Conservation (phyloP, 1,140 invertebrate genomes). For the Caenorhabditis tropicalis region DNA sequence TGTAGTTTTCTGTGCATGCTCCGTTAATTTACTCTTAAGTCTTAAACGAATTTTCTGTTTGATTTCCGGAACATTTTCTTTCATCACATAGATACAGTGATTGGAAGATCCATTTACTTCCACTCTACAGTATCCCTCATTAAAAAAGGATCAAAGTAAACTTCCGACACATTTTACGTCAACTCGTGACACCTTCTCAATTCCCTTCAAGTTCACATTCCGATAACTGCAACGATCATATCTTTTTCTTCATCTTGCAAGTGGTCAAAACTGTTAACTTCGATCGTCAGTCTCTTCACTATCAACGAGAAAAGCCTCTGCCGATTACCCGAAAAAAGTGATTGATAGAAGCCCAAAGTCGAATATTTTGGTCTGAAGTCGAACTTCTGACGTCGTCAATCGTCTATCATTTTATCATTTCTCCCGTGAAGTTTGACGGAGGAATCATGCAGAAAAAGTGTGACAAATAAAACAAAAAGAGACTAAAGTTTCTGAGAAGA, state of each 20-base stretch:
- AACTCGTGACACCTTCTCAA: background rate
- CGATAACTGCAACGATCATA: background rate
- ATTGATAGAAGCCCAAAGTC: slow-evolving; percentile 41
- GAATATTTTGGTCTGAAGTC: slow-evolving; percentile 16
- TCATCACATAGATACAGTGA: too few species aligned
- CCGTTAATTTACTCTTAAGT: too few species aligned
- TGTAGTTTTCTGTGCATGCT: background rate
- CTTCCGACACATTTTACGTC: slow-evolving; percentile 18
- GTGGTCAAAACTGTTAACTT: background rate
- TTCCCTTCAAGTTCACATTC: slow-evolving; percentile 22
- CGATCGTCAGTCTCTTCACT: slow-evolving; percentile 29
- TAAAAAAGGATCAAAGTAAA: slow-evolving; percentile 35
- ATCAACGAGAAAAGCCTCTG: background rate
- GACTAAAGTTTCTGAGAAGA: slow-evolving; percentile 1
- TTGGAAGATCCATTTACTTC: too few species aligned
- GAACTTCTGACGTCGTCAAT: slow-evolving; percentile 33
- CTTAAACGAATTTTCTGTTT: too few species aligned
- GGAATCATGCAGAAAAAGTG: background rate
- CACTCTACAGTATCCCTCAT: background rate
- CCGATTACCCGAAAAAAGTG: background rate
- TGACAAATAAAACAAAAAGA: background rate
- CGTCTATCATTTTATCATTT: background rate
- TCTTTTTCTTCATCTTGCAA: background rate
- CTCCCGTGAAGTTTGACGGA: background rate
- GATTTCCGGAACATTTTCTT: background rate